Evolutionary conservation across 2,888 invertebrate species (phyloP).

Genomic region (Zaprionus obscuricornis): DNA sequence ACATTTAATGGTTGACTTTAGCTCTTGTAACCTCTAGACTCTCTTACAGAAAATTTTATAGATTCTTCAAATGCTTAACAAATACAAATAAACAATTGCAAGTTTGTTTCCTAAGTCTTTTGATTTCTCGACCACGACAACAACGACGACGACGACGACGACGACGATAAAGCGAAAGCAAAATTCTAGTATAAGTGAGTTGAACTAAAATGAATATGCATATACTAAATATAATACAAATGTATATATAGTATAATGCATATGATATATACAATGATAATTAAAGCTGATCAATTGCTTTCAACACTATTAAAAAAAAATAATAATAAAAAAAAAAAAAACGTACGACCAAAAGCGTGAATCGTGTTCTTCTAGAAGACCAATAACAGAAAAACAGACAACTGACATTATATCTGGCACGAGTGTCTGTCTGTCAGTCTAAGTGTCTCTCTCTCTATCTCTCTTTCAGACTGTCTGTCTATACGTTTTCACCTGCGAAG

Average conservation of each 20-base stretch:
- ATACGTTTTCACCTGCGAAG: conserved; percentile 37
- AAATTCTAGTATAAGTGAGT: too few species aligned
- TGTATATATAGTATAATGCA: conserved; percentile 14
- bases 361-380: conserved; percentile 51
- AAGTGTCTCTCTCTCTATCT: too few species aligned
- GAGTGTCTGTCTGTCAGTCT: conserved; percentile 9
- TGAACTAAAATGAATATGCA: conserved; percentile 32
- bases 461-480: too few species aligned
- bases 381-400: conserved; percentile 10
- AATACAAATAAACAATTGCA: too few species aligned
- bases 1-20: conserved; percentile 36
- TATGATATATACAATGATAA: conserved; percentile 50
- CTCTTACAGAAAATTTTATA: neutral
- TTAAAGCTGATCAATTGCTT: conserved; percentile 62
- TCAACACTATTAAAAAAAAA: conserved; percentile 37
- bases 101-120: conserved; percentile 31
- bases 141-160: conserved; percentile 1
- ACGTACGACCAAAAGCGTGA: conserved; percentile 31
- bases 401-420: neutral
- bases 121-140: conserved; percentile 1
- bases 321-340: too few species aligned
- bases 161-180: too few species aligned
- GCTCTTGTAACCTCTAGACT: conserved; percentile 35
- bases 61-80: conserved; percentile 7
- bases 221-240: conserved; percentile 11